These are phyloP conservation scores for Linyphia triangularis DNA, from an alignment of 2,888 invertebrate genomes.

Conservation along the genomic window DNA sequence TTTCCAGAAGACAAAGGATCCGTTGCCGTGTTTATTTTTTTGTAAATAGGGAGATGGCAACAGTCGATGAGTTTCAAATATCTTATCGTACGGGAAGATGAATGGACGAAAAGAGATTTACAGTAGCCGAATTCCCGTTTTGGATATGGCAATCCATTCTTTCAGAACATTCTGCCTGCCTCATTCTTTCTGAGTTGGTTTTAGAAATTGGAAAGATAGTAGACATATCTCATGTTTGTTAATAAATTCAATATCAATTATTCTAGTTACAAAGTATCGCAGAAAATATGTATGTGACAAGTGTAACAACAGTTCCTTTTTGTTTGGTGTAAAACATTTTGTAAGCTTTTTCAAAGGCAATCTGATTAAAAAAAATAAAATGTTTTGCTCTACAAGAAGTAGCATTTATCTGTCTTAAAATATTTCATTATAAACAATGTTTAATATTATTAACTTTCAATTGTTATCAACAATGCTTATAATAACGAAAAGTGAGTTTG, in stretches of 20 bases:
- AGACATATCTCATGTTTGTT: slow-evolving; percentile 22
- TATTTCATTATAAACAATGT: too few species aligned
- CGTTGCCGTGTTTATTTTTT: slow-evolving; percentile 23
- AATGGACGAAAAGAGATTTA: slow-evolving; percentile 46
- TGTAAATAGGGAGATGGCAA: slow-evolving; percentile 49
- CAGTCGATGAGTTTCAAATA: slow-evolving; percentile 59
- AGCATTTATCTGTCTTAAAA: too few species aligned
- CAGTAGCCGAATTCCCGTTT: slow-evolving; percentile 12
- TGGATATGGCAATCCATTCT: slow-evolving; percentile 38
- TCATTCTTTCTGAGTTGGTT: neutral
- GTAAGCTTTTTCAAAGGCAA: too few species aligned
- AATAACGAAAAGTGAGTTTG: too few species aligned
- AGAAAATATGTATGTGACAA: neutral
- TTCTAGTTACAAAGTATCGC: neutral
- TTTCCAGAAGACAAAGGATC: slow-evolving; percentile 53
- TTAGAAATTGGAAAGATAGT: slow-evolving; percentile 10
- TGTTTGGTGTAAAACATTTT: too few species aligned
- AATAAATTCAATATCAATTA: slow-evolving; percentile 17
- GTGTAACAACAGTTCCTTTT: neutral
- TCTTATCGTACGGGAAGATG: slow-evolving; percentile 66
- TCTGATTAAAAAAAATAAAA: too few species aligned
- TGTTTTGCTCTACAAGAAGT: too few species aligned
- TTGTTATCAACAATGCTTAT: too few species aligned
- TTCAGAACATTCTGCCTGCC: neutral
- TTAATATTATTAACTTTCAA: too few species aligned